Evolutionary conservation across 2,797 vertebrate species (phyloP).

Genomic region (Poecilia wingei): DNA sequence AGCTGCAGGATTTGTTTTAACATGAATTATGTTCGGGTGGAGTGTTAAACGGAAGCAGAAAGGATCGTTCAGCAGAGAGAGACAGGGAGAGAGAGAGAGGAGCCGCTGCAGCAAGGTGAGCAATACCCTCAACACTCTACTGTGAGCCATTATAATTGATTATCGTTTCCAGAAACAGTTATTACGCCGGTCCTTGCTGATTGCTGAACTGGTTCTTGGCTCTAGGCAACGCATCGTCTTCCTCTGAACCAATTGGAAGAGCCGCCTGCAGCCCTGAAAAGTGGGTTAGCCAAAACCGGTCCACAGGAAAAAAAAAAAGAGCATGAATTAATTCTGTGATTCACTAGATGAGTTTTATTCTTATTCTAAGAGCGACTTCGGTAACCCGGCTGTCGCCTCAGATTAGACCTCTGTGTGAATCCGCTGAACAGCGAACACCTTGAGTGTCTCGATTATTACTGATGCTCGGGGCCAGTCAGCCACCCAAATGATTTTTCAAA

Average conservation of each 20-base stretch:
- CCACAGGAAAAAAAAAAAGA: background rate
- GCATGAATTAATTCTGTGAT: conserved; percentile 37
- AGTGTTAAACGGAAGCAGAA: conserved; percentile 34
- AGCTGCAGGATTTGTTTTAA: conserved; percentile 10
- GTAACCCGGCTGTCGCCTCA: conserved; percentile 29
- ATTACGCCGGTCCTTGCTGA: conserved; percentile 18
- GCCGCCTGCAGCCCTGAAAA: conserved; percentile 34
- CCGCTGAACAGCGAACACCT: conserved; percentile 19
- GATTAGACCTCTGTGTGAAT: conserved; percentile 32
- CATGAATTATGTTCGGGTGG: conserved; percentile 8
- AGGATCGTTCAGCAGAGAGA: conserved; percentile 28
- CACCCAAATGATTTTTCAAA: conserved; percentile 23
- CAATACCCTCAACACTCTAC: conserved; percentile 37
- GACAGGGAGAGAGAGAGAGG: conserved; percentile 5
- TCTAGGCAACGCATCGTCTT: conserved; percentile 32
- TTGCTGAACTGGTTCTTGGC: conserved; percentile 45
- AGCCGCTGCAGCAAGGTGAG: conserved; percentile 47
- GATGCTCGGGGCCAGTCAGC: conserved; percentile 15
- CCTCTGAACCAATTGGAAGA: conserved; percentile 47
- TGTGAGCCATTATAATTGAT: conserved; percentile 69
- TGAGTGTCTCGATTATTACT: conserved; percentile 19
- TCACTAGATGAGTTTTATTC: conserved; percentile 39
- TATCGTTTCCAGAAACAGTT: conserved; percentile 42
- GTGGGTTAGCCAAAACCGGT: conserved; percentile 37
- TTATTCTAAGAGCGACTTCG: conserved; percentile 30